Evolutionary conservation across 2,797 vertebrate species (phyloP), one percentile per base, ranked within the genome.

Genomic region (Poeciliopsis infans): DNA sequence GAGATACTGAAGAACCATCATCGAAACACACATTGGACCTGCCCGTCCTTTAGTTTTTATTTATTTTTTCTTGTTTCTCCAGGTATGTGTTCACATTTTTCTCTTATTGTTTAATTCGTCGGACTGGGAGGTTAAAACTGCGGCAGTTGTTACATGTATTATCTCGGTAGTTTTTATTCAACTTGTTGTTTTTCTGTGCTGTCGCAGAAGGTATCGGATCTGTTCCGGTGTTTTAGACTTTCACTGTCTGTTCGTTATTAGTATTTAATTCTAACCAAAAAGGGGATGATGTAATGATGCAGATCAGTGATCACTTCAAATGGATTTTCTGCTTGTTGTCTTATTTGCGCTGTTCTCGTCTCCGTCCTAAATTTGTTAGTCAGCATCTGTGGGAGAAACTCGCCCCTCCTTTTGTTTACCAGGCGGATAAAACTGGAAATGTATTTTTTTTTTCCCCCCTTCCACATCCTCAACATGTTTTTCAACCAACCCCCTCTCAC

Each of bases 1-100:
- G 83, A 91, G 64, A 46, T 82, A 89, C 85, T 66, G 79, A 72
- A 18, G 45, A 79, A 1, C 1, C 8, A 80, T 23, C 75, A 64
- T 15, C 41, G 64, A 23, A 79, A 72, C 45, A 83, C 41, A 85
- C 79, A 90, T 57, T 87, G 95, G 95, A 95, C 88, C 85, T 70
- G 80, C 73, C 90, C 68, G 95, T 95, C 93, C 91, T 91, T 82
- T 86, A 92, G 91, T 85, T 92, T 90, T 87, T 92, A 86, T 93
- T 94, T 91, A 79, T 4, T 87, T 90, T 95, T 93, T 70, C 80
- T 83, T 71, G 79, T 86, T 43, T 87, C 51, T 86, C 87, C 94
- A 94, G 96, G 96, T 96, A 95, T 90, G 20, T 20, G 2, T n/a
- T 0, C 7, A 4, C 23, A 5, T 25, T 28, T 61, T 10, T 33